Percentiles rank a stretch among this genome's conserved stretches.
Evolutionary conservation across 1,140 invertebrate genomes (phyloP).

Genomic region (Aporrectodea caliginosa): DNA sequence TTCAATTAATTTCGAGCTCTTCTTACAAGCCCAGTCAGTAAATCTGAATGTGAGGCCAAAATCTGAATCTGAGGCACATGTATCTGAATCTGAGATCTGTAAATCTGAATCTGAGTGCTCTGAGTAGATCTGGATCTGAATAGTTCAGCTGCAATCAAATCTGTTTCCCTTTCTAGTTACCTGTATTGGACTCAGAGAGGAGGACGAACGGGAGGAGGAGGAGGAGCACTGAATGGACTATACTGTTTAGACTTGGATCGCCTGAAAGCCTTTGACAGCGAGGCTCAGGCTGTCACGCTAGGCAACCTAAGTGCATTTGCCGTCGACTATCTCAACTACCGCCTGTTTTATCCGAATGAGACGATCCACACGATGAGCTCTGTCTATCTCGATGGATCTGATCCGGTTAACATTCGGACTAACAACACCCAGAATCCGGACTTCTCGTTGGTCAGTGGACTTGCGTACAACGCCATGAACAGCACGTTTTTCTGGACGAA

Average conservation of each 20-base stretch:
- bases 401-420: constrained; percentile 66
- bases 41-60: no score
- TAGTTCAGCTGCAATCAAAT: no score
- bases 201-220: no score
- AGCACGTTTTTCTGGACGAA: constrained; percentile 80
- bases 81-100: no score
- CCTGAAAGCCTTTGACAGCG: background rate
- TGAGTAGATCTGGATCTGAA: no score
- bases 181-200: constrained; percentile 53
- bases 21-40: no score
- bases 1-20: no score
- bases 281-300: background rate
- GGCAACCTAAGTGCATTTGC: constrained; percentile 65
- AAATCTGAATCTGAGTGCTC: no score
- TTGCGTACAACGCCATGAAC: constrained; percentile 51
- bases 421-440: constrained; percentile 62
- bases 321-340: constrained; percentile 75
- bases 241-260: background rate
- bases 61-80: no score
- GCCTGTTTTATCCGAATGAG: constrained; percentile 69
- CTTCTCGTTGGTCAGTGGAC: constrained; percentile 37
- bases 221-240: no score
- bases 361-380: constrained; percentile 72
- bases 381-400: constrained; percentile 75
- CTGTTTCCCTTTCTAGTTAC: background rate